Conservation (phyloP, 2,888 invertebrate genomes). For the Drosophila infuscata region DNA sequence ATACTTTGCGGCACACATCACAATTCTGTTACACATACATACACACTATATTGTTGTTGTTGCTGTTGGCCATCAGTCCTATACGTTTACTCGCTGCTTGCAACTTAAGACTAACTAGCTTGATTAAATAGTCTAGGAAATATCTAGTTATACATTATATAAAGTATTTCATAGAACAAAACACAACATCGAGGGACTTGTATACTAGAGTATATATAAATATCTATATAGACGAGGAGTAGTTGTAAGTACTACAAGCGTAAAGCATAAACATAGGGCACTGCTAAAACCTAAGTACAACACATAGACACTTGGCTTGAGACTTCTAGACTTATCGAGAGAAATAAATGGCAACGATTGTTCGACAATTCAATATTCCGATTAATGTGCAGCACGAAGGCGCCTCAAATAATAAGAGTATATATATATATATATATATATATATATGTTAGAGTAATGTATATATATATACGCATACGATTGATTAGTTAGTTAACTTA, state of each 20-base stretch:
- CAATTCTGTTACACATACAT: constrained; percentile 62
- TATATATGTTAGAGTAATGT: constrained; percentile 19
- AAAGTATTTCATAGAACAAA: constrained; percentile 56
- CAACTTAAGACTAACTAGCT: constrained; percentile 58
- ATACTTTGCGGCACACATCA: constrained; percentile 64
- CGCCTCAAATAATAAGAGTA: constrained; percentile 53
- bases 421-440: constrained; percentile 19
- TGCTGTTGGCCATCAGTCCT: constrained; percentile 57
- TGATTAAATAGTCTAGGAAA: constrained; percentile 28
- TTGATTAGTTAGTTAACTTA: constrained; percentile 36
- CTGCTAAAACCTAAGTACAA: constrained; percentile 75
- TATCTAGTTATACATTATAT: constrained; percentile 18
- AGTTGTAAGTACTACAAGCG: constrained; percentile 17
- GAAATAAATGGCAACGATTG: constrained; percentile 82
- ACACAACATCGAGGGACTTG: constrained; percentile 68
- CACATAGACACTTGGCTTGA: constrained; percentile 65
- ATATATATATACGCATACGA: constrained; percentile 29
- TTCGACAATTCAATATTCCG: constrained; percentile 84
- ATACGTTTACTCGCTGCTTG: constrained; percentile 39
- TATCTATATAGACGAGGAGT: constrained; percentile 12
- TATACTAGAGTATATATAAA: constrained; percentile 5
- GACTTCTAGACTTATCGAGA: constrained; percentile 54
- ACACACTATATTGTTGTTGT: constrained; percentile 48
- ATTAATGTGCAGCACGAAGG: constrained; percentile 58
- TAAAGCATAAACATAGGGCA: constrained; percentile 60